phyloP scores from a whole-genome alignment of 2,888 invertebrate species.

The Zele albiditarsus region DNA sequence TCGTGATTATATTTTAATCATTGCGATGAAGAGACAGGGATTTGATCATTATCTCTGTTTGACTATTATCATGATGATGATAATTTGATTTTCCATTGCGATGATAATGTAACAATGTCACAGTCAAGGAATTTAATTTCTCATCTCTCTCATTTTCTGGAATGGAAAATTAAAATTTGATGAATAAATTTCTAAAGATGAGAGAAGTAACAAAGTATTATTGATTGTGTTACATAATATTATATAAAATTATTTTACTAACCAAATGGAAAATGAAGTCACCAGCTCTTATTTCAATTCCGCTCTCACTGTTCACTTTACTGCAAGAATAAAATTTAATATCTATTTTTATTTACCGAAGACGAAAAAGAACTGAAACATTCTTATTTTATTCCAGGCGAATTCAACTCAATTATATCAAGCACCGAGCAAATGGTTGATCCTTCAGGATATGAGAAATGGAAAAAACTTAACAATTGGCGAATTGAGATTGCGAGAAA shows the following conservation, averaged over 20 bases:
- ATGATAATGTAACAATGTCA: slow-evolving; percentile 2
- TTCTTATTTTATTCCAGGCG: slow-evolving; percentile 53
- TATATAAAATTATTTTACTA: no score
- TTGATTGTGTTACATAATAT: no score
- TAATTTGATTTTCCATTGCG: neutral
- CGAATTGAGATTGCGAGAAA: slow-evolving; percentile 32
- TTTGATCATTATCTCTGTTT: neutral
- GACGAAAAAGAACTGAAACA: neutral
- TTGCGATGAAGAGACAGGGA: neutral
- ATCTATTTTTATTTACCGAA: no score
- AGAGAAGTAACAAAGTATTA: no score
- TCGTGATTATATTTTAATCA: no score
- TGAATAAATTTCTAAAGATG: neutral
- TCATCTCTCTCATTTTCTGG: neutral
- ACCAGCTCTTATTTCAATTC: no score
- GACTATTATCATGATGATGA: neutral
- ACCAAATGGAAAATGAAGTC: no score
- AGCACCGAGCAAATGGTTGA: slow-evolving; percentile 62
- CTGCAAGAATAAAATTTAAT: no score
- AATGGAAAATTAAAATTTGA: neutral
- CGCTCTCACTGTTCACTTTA: no score
- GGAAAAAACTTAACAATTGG: neutral
- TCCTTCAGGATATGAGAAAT: slow-evolving; percentile 54
- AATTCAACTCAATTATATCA: slow-evolving; percentile 57
- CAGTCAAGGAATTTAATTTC: neutral